Evolutionary conservation across 2,888 invertebrate genomes (phyloP).

Genomic region (Synanthedon vespiformis): DNA sequence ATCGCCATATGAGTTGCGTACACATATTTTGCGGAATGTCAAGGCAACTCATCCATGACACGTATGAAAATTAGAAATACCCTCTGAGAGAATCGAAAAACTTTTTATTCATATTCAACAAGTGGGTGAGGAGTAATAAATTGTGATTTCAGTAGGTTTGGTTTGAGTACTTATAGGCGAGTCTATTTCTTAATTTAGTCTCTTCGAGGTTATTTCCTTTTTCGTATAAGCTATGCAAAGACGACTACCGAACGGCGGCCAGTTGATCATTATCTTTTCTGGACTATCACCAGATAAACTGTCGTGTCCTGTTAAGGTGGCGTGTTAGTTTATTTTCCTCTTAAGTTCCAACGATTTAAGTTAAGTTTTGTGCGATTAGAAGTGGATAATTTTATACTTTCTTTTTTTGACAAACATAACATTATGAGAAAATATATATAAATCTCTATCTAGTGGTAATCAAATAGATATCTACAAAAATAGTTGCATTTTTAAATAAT

Average conservation of each 20-base stretch:
- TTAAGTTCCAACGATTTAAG: background rate
- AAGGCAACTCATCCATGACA: slow-evolving; percentile 57
- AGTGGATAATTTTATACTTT: slow-evolving; percentile 20
- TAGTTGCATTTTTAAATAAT: slow-evolving; percentile 61
- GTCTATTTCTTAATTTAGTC: slow-evolving; percentile 2
- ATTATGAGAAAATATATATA: slow-evolving; percentile 59
- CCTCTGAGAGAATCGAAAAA: slow-evolving; percentile 36
- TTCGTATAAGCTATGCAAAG: slow-evolving; percentile 26
- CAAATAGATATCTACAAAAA: slow-evolving; percentile 68
- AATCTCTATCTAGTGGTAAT: slow-evolving; percentile 64
- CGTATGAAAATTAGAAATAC: slow-evolving; percentile 46
- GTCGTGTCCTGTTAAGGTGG: slow-evolving; percentile 7
- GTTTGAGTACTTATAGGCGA: background rate
- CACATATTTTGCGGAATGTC: slow-evolving; percentile 44
- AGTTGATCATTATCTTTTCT: background rate
- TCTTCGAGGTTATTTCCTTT: slow-evolving; percentile 24
- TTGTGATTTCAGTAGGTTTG: no score
- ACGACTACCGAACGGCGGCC: slow-evolving; percentile 16
- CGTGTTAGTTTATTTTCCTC: slow-evolving; percentile 17
- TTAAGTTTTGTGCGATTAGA: slow-evolving; percentile 42
- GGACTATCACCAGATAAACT: background rate
- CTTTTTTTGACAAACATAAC: slow-evolving; percentile 52
- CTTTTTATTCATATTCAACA: no score
- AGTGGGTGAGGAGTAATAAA: no score
- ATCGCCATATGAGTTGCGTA: slow-evolving; percentile 64